Evolutionary conservation across 1,140 invertebrate genomes (phyloP).

Genomic region (Penaeus japonicus): DNA sequence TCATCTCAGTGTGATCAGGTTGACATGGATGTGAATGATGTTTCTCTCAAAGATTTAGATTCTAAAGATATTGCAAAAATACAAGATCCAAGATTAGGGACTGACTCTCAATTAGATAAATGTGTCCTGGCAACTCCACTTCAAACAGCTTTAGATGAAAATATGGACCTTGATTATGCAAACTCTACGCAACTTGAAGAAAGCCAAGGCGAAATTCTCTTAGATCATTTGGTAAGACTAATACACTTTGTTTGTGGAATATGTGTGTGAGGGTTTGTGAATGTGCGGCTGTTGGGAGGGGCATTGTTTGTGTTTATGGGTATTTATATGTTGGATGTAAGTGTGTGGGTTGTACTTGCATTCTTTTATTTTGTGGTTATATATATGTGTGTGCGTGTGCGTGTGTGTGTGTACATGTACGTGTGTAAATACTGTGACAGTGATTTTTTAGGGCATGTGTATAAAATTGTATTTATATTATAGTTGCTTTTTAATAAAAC

Average conservation of each 20-base stretch:
- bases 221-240: slow-evolving; percentile 32
- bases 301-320: no score
- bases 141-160: slow-evolving; percentile 3
- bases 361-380: not conserved
- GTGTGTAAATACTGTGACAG: no score
- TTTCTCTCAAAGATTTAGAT: slow-evolving; percentile 27
- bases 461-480: no score
- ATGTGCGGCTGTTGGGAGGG: no score
- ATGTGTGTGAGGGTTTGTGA: no score
- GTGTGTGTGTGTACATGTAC: no score
- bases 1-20: slow-evolving; percentile 30
- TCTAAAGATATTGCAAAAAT: not conserved
- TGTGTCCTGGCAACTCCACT: slow-evolving; percentile 18
- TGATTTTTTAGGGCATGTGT: not conserved
- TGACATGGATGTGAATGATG: slow-evolving; percentile 29
- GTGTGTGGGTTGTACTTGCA: not conserved
- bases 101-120: not conserved
- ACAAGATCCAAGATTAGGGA: not conserved
- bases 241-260: no score
- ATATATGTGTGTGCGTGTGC: not conserved
- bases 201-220: slow-evolving; percentile 21
- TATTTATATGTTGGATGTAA: no score
- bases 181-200: slow-evolving; percentile 21
- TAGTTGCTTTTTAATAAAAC: no score
- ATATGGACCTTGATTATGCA: slow-evolving; percentile 36